These are phyloP conservation scores for Coptodon rendalli DNA, from an alignment of 2,113 vertebrate species.

Conservation along the genomic window DNA sequence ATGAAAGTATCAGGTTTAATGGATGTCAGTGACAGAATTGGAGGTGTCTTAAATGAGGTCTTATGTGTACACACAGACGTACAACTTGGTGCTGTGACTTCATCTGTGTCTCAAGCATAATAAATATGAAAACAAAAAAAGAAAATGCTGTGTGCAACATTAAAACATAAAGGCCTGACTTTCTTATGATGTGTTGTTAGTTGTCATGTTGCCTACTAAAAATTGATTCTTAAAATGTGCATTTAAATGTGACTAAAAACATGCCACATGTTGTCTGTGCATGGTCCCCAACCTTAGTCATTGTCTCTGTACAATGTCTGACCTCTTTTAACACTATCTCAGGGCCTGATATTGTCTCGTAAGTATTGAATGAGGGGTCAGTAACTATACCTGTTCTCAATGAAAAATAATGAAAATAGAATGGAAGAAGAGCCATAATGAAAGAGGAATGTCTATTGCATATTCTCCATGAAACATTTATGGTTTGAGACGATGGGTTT, in stretches of 20 bases:
- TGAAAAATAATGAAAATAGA: neutral
- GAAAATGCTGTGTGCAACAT: neutral
- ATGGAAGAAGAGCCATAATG: constrained; percentile 53
- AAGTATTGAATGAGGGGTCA: neutral
- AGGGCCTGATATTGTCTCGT: constrained; percentile 44
- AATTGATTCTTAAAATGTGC: neutral
- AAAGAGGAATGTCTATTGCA: neutral
- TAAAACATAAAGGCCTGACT: neutral
- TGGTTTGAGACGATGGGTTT: neutral
- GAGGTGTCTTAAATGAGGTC: neutral
- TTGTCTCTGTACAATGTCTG: constrained; percentile 13
- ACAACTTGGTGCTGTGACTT: neutral
- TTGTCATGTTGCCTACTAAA: neutral
- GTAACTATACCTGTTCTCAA: neutral
- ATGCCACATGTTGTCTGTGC: constrained; percentile 26
- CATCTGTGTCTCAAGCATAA: neutral
- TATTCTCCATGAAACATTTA: neutral
- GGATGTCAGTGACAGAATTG: neutral
- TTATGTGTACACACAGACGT: neutral
- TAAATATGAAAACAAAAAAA: neutral
- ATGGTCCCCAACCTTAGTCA: constrained; percentile 4
- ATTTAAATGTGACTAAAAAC: constrained; percentile 4
- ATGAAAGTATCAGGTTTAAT: neutral
- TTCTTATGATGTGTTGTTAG: neutral
- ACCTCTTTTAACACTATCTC: constrained; percentile 49